Evolutionary conservation across 1,140 invertebrate genomes (phyloP).

Genomic region (Capitella teleta): DNA sequence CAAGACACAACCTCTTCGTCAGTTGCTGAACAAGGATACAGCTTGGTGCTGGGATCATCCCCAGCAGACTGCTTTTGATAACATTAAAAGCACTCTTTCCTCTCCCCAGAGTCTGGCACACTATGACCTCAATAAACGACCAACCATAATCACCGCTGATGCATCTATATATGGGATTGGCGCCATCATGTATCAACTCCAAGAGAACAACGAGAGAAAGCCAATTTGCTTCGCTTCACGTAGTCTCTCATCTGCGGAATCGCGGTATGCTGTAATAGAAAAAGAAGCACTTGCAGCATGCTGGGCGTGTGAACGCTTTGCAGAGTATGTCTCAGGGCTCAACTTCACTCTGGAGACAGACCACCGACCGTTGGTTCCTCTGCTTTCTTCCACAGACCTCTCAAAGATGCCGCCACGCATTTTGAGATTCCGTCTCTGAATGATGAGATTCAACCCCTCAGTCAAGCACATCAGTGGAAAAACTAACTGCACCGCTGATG

Average conservation of each 20-base stretch:
- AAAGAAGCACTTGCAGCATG: constrained; percentile 38
- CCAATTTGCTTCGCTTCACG: constrained; percentile 36
- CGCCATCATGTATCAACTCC: constrained; percentile 15
- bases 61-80: constrained; percentile 6
- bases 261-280: constrained; percentile 40
- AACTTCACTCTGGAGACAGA: constrained; percentile 26
- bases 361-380: constrained; percentile 30
- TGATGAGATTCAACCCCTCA: constrained; percentile 4
- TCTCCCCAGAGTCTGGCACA: constrained; percentile 11
- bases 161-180: constrained; percentile 14
- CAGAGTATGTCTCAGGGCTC: constrained; percentile 35
- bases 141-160: constrained; percentile 10
- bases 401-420: constrained; percentile 5
- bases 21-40: constrained; percentile 7
- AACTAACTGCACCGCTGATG: constrained; percentile 10
- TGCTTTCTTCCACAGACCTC: constrained; percentile 23
- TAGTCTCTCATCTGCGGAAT: constrained; percentile 27
- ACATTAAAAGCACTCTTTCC: constrained; percentile 13
- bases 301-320: constrained; percentile 34
- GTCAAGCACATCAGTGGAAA: constrained; percentile 10
- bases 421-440: constrained; percentile 7
- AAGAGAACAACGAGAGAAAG: constrained; percentile 12
- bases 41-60: constrained; percentile 9
- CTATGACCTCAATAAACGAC: constrained; percentile 9
- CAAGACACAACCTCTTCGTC: constrained; percentile 8